Evolutionary conservation across 1,140 invertebrate genomes (phyloP).

Genomic region (Phenacoccus solenopsis): DNA sequence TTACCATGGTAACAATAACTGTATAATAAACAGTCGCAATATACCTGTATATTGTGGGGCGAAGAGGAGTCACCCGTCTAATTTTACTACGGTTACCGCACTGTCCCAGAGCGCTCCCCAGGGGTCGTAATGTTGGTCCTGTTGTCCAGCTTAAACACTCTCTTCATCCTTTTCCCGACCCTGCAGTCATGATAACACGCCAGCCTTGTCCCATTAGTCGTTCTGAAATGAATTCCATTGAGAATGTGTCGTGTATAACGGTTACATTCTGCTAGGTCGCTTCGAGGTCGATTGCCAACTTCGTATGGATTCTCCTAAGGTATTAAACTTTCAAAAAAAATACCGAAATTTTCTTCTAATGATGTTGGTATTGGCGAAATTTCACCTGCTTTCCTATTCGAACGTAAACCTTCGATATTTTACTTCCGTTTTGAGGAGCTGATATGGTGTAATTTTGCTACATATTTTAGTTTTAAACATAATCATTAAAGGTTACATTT

Average conservation of each 20-base stretch:
- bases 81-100: constrained; percentile 4
- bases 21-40: constrained; percentile 16
- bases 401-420: too few species aligned
- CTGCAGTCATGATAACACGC: constrained; percentile 11
- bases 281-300: constrained; percentile 1
- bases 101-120: constrained; percentile 6
- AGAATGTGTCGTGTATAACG: constrained; percentile 6
- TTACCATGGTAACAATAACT: constrained; percentile 14
- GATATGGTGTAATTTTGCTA: too few species aligned
- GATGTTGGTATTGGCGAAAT: not conserved
- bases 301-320: not conserved
- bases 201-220: constrained; percentile 12
- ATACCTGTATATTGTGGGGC: constrained; percentile 9
- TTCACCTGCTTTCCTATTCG: too few species aligned
- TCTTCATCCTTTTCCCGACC: not conserved
- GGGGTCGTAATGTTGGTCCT: constrained; percentile 4
- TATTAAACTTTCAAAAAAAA: not conserved
- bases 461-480: too few species aligned
- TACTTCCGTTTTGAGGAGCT: too few species aligned
- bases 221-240: constrained; percentile 8
- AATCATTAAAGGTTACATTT: too few species aligned
- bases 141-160: constrained; percentile 11
- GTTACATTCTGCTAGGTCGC: constrained; percentile 1
- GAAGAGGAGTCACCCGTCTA: constrained; percentile 5
- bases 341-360: not conserved